These are phyloP conservation scores for Drosophila sechellia DNA, from an alignment of 1,140 invertebrate genomes.

Conservation along the genomic window DNA sequence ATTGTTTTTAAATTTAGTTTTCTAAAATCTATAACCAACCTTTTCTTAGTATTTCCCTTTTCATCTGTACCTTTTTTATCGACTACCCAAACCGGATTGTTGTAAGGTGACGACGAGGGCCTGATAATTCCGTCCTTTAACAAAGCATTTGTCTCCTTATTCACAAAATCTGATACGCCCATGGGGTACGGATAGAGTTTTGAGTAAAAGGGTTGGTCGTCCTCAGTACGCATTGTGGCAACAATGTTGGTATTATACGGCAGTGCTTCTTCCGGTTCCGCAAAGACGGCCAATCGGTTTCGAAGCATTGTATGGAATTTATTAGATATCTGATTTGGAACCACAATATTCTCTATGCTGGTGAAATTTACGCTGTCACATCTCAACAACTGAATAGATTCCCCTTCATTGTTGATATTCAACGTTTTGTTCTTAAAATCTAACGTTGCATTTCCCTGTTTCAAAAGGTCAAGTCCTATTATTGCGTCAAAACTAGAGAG, in stretches of 20 bases:
- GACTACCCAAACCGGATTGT: no score
- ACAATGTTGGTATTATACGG: background rate
- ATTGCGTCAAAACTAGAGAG: no score
- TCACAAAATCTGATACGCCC: background rate
- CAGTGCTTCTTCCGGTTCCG: background rate
- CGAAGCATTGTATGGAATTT: background rate
- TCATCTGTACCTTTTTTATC: no score
- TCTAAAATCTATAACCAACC: conserved; percentile 1
- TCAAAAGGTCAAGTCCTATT: no score
- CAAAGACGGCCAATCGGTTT: background rate
- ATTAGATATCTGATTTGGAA: conserved; percentile 1
- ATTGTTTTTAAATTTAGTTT: background rate
- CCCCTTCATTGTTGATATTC: no score
- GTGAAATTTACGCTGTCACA: conserved; percentile 1
- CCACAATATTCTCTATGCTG: background rate
- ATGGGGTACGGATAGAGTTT: background rate
- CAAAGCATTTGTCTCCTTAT: background rate
- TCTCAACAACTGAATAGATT: background rate
- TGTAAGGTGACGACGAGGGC: background rate
- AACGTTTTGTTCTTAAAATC: background rate
- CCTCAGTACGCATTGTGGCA: background rate
- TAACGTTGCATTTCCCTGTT: background rate
- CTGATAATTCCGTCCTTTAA: background rate
- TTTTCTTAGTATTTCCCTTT: background rate
- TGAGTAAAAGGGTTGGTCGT: background rate